These are phyloP conservation scores for Suncus etruscus DNA, from an alignment of 2,113 vertebrate genomes.

Conservation along the genomic window DNA sequence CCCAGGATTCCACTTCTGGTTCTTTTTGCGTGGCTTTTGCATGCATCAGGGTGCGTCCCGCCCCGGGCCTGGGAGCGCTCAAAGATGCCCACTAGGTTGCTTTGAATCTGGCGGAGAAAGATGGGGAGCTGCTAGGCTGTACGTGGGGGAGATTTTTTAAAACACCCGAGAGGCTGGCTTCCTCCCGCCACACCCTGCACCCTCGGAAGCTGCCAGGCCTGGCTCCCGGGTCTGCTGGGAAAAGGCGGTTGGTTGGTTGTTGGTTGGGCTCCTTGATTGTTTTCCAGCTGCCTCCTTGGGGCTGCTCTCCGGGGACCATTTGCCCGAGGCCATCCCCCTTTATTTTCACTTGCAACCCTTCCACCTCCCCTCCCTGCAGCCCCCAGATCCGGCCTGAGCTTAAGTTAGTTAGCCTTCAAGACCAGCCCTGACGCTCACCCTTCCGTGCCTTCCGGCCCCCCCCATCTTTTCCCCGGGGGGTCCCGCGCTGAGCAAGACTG, in stretches of 20 bases:
- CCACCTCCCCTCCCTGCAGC: accelerated
- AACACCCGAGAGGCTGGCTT: background rate
- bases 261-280: background rate
- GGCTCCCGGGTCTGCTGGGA: background rate
- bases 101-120: background rate
- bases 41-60: background rate
- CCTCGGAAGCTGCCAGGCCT: accelerated
- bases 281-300: background rate
- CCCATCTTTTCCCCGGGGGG: background rate
- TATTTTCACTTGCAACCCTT: accelerated
- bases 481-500: background rate
- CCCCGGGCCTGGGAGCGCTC: background rate
- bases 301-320: background rate
- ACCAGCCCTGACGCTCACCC: background rate
- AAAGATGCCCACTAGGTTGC: background rate
- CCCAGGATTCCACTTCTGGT: background rate
- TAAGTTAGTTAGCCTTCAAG: too few species aligned
- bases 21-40: background rate
- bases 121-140: accelerated
- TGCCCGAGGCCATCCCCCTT: accelerated
- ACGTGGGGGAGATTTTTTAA: background rate
- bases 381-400: background rate
- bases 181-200: background rate
- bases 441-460: background rate
- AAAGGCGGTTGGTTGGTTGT: background rate